Conservation (phyloP, 2,113 vertebrate genomes). For the Otolemur garnettii region DNA sequence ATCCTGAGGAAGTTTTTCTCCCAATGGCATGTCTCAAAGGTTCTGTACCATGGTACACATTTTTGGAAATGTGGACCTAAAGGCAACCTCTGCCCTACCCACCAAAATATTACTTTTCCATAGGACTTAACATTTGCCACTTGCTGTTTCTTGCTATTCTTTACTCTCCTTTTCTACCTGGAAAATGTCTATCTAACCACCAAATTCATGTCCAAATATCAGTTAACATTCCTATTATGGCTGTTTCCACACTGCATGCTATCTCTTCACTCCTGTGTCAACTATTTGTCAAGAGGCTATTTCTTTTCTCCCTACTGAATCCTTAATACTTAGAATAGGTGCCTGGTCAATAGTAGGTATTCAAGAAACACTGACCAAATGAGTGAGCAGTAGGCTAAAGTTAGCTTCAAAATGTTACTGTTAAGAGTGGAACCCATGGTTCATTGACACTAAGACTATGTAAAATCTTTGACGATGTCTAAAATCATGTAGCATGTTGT, state of each 20-base stretch:
- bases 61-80: not conserved
- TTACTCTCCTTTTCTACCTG: not conserved
- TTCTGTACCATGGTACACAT: not conserved
- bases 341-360: not conserved
- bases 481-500: not conserved
- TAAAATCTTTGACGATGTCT: not conserved
- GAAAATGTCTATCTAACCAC: not conserved
- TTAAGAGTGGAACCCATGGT: not conserved
- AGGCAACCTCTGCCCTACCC: not conserved
- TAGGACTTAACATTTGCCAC: not conserved
- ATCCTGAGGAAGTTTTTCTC: not conserved
- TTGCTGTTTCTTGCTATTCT: not conserved
- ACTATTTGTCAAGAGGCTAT: not conserved
- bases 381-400: not conserved
- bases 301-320: not conserved
- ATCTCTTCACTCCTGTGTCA: not conserved
- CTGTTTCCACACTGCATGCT: not conserved
- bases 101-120: not conserved
- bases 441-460: not conserved
- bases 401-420: not conserved
- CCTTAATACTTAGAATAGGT: not conserved
- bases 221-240: not conserved
- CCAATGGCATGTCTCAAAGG: not conserved
- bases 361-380: slow-evolving; percentile 16
- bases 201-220: not conserved